These are phyloP conservation scores for Frieseomelitta varia DNA, from an alignment of 1,140 invertebrate species.

Conservation along the genomic window DNA sequence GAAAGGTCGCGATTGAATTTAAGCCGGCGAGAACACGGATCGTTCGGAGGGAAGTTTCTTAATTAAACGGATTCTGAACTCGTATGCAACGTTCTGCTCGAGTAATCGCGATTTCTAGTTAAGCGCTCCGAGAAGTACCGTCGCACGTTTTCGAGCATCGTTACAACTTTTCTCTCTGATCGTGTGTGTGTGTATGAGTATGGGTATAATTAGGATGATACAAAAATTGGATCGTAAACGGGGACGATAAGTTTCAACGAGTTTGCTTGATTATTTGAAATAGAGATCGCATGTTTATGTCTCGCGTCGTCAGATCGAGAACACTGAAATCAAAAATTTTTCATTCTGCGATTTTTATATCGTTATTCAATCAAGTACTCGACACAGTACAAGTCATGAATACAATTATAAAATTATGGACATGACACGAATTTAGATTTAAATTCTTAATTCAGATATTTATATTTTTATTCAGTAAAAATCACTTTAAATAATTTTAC, in stretches of 20 bases:
- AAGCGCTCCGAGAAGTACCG: neutral
- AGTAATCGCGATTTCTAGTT: neutral
- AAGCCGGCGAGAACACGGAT: neutral
- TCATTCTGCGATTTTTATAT: no score
- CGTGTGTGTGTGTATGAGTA: no score
- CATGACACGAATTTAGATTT: no score
- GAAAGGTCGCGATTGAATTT: conserved; percentile 4
- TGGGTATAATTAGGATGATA: neutral
- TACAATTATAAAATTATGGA: no score
- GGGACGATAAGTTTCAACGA: neutral
- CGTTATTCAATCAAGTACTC: neutral
- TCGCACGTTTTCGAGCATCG: neutral
- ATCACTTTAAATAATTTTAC: no score
- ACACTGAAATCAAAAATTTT: no score
- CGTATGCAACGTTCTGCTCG: neutral
- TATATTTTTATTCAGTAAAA: no score
- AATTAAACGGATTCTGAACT: conserved; percentile 19
- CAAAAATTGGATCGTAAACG: neutral
- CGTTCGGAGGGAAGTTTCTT: conserved; percentile 14
- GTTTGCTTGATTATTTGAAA: neutral
- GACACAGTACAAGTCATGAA: no score
- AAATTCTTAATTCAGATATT: no score
- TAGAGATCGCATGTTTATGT: neutral
- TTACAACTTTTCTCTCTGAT: neutral
- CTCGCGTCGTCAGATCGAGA: no score